Conservation (phyloP, 2,113 vertebrate species). For the Nycticebus coucang region DNA sequence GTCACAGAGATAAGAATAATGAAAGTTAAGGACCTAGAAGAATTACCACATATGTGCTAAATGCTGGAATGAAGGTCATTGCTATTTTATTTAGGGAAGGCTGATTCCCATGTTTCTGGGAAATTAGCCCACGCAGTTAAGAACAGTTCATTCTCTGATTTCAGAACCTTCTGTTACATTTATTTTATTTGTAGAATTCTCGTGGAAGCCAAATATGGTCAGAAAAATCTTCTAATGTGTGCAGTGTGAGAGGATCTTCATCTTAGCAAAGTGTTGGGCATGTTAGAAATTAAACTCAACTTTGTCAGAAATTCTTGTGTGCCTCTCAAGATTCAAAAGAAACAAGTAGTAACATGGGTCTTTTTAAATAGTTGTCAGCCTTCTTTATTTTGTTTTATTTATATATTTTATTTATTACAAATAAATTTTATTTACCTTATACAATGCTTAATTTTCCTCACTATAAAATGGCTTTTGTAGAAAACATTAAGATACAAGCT, state of each 20-base stretch:
- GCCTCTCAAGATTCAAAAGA: neutral
- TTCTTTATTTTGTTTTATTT: neutral
- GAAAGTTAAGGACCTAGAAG: neutral
- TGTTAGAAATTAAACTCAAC: constrained; percentile 7
- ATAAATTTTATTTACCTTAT: neutral
- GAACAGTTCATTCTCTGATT: constrained; percentile 59
- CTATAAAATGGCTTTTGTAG: neutral
- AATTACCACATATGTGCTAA: neutral
- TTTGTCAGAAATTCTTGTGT: neutral
- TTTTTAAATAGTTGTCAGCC: neutral
- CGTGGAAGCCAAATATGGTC: constrained; percentile 42
- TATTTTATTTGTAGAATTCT: constrained; percentile 52
- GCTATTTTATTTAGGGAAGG: constrained; percentile 26
- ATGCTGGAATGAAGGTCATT: no score
- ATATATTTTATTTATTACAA: neutral
- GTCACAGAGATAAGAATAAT: neutral
- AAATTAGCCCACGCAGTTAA: constrained; percentile 29
- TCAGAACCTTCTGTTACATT: constrained; percentile 55
- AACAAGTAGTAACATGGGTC: neutral
- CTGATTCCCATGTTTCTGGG: constrained; percentile 28
- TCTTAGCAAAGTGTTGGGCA: neutral
- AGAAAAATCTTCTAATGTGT: constrained; percentile 27
- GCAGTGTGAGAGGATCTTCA: neutral
- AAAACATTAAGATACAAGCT: neutral
- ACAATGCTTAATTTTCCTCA: neutral